Percentiles rank a stretch among this genome's conserved stretches.
phyloP scores from a whole-genome alignment of 2,113 vertebrate genomes.

The Hyaena hyaena region DNA sequence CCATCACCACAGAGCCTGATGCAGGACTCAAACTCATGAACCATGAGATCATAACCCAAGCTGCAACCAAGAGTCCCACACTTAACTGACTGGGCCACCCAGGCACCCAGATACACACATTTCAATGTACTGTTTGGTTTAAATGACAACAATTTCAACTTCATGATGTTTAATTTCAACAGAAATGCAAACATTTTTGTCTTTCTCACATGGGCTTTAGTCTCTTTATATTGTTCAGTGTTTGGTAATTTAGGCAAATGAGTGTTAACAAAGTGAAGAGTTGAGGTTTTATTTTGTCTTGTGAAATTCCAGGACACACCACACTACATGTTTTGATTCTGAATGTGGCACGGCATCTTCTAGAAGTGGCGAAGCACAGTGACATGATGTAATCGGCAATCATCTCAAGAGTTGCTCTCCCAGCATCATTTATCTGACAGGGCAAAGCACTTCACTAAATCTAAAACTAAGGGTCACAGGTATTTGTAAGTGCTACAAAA shows the following conservation, averaged over 20 bases:
- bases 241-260: neutral
- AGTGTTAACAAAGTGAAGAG: neutral
- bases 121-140: neutral
- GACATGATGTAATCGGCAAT: neutral
- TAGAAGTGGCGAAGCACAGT: neutral
- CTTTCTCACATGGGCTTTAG: neutral
- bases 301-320: conserved; percentile 13
- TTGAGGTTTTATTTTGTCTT: neutral
- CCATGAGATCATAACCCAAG: too few species aligned
- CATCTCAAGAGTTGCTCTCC: neutral
- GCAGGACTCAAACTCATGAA: too few species aligned
- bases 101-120: neutral
- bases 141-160: neutral
- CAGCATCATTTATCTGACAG: neutral
- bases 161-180: conserved; percentile 23
- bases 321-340: neutral
- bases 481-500: conserved; percentile 64
- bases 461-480: neutral
- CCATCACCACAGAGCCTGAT: too few species aligned
- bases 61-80: too few species aligned
- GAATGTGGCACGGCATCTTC: neutral
- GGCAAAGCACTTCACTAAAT: conserved; percentile 40
- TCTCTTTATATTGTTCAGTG: neutral
- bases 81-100: too few species aligned
- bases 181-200: conserved; percentile 54